phyloP scores from a whole-genome alignment of 2,113 vertebrate genomes.

The Ginglymostoma cirratum region DNA sequence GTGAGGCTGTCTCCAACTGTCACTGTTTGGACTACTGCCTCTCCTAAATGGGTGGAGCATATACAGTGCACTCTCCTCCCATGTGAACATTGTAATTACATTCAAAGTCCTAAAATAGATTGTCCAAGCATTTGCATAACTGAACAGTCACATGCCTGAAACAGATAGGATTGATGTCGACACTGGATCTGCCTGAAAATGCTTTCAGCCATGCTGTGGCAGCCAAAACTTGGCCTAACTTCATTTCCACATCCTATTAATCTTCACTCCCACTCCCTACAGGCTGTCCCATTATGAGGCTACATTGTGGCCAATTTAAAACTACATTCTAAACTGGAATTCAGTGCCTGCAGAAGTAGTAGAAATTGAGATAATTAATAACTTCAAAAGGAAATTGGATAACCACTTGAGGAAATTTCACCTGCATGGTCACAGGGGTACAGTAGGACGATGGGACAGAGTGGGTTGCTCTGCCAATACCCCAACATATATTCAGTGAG shows the following conservation, averaged over 20 bases:
- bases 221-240: not conserved
- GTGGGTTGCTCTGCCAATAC: no score
- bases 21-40: not conserved
- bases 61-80: not conserved
- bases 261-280: no score
- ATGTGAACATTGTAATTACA: not conserved
- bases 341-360: no score
- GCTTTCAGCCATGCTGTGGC: no score
- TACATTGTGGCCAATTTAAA: not conserved
- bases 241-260: no score
- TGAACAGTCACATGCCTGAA: not conserved
- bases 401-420: no score
- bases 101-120: not conserved
- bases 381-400: no score
- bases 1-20: not conserved
- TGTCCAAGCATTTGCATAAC: not conserved
- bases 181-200: not conserved
- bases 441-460: no score
- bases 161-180: not conserved
- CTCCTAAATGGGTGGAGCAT: not conserved
- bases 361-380: no score
- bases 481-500: no score
- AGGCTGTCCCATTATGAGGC: not conserved
- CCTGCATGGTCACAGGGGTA: no score
- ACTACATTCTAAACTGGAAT: not conserved